A percentile compares a stretch with the other conserved stretches of the same genome.
These are phyloP conservation scores for Mnemiopsis leidyi DNA, from an alignment of 37 sponge, comb jelly and placozoan genomes.

Conservation along the genomic window DNA sequence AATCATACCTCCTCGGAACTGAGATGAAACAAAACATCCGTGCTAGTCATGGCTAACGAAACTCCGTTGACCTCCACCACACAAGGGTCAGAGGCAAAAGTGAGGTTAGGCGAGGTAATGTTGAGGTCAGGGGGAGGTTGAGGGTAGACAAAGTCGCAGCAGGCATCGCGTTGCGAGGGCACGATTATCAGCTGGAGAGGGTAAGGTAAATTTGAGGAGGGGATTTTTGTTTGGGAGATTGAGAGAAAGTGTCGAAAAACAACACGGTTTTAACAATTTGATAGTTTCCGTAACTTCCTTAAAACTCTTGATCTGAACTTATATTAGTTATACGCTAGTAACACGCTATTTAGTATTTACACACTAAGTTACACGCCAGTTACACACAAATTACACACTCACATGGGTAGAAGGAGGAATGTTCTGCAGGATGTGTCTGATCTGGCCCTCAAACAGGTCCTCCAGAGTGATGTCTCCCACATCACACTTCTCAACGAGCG, in stretches of 20 bases:
- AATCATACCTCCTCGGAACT: conserved; percentile 52
- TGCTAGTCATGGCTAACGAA: background rate
- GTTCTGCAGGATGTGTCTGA: conserved; percentile 30
- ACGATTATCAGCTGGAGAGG: conserved; percentile 27
- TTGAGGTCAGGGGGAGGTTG: conserved; percentile 17
- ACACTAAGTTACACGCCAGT: background rate
- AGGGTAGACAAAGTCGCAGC: conserved; percentile 51
- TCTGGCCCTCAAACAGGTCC: conserved; percentile 27
- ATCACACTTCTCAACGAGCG: conserved; percentile 39
- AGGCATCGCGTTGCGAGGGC: conserved; percentile 52
- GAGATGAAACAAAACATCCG: conserved; percentile 64
- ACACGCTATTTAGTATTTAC: too few relatives aligned
- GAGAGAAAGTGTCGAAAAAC: too few relatives aligned
- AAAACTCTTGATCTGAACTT: too few relatives aligned
- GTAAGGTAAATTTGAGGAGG: background rate
- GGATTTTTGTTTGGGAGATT: too few relatives aligned
- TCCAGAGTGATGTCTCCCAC: conserved; percentile 24
- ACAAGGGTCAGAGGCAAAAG: background rate
- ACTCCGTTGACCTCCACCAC: background rate
- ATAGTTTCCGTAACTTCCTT: too few relatives aligned
- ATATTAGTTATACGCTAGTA: too few relatives aligned
- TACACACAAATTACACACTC: background rate
- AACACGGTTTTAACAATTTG: too few relatives aligned
- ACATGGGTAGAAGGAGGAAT: background rate
- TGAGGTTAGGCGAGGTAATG: background rate